Percentiles rank a stretch among this genome's conserved stretches.
Conservation (phyloP, 2,888 invertebrate genomes). For the Sphaeridia pumilis region DNA sequence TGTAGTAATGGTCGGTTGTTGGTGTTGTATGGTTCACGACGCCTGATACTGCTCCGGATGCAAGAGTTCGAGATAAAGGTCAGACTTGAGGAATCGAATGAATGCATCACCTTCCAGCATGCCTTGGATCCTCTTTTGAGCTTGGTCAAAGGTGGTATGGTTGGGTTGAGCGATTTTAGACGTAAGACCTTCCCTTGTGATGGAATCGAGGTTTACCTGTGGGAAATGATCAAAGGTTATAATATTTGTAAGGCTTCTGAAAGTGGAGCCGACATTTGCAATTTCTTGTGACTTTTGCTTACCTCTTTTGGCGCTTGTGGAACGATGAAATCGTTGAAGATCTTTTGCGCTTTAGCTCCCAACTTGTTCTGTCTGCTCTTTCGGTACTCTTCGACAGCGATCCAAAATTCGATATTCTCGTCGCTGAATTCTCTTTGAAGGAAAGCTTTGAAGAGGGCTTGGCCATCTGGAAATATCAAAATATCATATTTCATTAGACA, state of each 20-base stretch:
- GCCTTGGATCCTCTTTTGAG: constrained; percentile 46
- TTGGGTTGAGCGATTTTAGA: constrained; percentile 41
- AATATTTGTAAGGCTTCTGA: too few species aligned
- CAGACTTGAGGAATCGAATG: constrained; percentile 45
- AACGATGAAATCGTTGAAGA: constrained; percentile 45
- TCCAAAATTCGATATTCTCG: constrained; percentile 49
- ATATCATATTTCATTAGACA: too few species aligned
- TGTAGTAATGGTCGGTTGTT: too few species aligned
- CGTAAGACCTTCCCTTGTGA: constrained; percentile 42
- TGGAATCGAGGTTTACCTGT: constrained; percentile 47
- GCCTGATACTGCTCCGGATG: constrained; percentile 37
- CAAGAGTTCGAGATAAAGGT: constrained; percentile 42
- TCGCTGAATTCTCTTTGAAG: constrained; percentile 47
- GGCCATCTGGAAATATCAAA: constrained; percentile 41
- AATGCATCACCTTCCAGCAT: constrained; percentile 48
- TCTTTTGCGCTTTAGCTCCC: constrained; percentile 42
- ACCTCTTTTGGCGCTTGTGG: constrained; percentile 46
- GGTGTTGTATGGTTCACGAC: too few species aligned
- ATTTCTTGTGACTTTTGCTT: too few species aligned
- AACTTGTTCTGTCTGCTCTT: constrained; percentile 39
- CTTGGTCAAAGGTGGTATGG: constrained; percentile 43
- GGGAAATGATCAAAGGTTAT: too few species aligned
- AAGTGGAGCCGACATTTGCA: too few species aligned
- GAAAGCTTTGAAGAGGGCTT: constrained; percentile 46
- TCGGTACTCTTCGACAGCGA: constrained; percentile 47